Evolutionary conservation across 2,888 invertebrate species (phyloP), one percentile per base, ranked within the genome.

Genomic region (Branchipolynoe longqiensis): DNA sequence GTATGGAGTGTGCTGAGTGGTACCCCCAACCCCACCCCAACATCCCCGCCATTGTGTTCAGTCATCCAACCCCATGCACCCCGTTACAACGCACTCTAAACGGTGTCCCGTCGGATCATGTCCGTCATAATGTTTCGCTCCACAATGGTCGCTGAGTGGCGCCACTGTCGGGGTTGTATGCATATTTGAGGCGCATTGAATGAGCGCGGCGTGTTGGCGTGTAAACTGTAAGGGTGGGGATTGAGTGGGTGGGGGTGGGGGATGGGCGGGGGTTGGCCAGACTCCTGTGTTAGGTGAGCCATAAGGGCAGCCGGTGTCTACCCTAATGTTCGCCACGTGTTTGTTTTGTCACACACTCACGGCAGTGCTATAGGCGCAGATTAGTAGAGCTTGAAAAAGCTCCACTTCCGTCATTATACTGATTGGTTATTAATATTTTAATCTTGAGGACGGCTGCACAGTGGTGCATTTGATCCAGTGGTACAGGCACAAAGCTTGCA

Each of bases 61-160:
- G 38, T 69, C 38, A 38, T 69, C 38, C 1, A 36, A 12, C 4
- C 69, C 36, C 33, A 33, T 18, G 14, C 69, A n/a, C 14, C 38
- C 69, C 69, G 69, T 36, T 33, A 69, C 69, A 69, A 69, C 69
- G 22, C 33, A 36, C 69, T 22, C 36, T 69, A 69, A 69, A 69
- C 36, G 69, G 69, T 69, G 69, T 69, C 69, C 36, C 69, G 14
- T 12, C 69, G 69, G 36, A 69, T 38, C 18, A 38, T 69, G 69
- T 33, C 69, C 69, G 69, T 69, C 69, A 69, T 69, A 69, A 69
- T 69, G 69, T 69, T 69, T 69, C 69, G 22, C 33, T n/a, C 69
- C 22, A 69, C 69, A 69, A 69, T 69, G 69, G 69, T 38, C 38
- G 36, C 69, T 22, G 38, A 69, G 69, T 69, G 69, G 0, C 36